Evolutionary conservation across 2,113 vertebrate species (phyloP), one percentile per base, ranked within the genome.

Genomic region (Indicator indicator): DNA sequence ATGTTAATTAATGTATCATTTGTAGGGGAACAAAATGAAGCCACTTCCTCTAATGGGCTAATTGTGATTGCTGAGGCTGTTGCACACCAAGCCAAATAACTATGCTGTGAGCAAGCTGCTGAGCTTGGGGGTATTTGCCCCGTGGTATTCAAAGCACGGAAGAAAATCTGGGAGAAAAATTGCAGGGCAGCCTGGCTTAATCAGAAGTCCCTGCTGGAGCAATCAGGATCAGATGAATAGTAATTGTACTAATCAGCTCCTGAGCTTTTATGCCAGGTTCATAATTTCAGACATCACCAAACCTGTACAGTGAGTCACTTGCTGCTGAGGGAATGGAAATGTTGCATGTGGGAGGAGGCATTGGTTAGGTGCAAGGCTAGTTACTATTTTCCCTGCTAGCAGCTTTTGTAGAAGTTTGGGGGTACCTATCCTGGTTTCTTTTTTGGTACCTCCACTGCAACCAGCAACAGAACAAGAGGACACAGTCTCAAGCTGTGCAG

Each of bases 171-270:
- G 33, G 91, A 52, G 54, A 15, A 28, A 89, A 95, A 97, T 90
- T 94, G 84, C 68, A 81, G 92, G 92, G 87, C 76, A 94, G 93
- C 67, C 84, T 83, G 91, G 79, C 81, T 96, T 97, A 97, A 97
- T 97, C 96, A 95, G 72, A 85, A 95, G 63, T 93, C 75, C 89
- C 86, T 26, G 62, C 93, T 93, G 83, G 54, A 95, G 94, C 94
- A 97, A 97, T 97, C 97, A 94, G 92, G 91, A 97, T 96, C 63
- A 97, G 96, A 97, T 97, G 94, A 97, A 95, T 74, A 94, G 50
- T 97, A 97, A 98, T 97, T 95, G 92, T 68, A 58, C 76, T 97
- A 97, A 98, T 97, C 95, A 94, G 84, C 88, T 96, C 60, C 19
- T 94, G 94, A 97, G 97, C 97, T 95, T 88, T 82, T 94, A 90